phyloP scores from a whole-genome alignment of 1,140 invertebrate species.

The Episyrphus balteatus region DNA sequence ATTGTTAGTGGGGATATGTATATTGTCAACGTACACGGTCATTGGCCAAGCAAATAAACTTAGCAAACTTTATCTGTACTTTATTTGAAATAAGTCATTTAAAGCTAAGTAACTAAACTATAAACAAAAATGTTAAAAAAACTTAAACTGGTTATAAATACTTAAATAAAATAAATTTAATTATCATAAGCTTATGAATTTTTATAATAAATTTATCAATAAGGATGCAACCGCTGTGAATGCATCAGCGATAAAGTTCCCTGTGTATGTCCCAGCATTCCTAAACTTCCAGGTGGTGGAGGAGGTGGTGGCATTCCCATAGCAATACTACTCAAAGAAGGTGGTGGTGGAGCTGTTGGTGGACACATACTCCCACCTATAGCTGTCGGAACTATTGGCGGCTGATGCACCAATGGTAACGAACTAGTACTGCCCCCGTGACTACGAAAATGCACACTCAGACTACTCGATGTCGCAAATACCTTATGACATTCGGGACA shows the following conservation, averaged over 20 bases:
- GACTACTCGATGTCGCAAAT: slow-evolving; percentile 24
- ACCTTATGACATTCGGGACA: slow-evolving; percentile 35
- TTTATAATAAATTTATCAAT: too few relatives aligned
- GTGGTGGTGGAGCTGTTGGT: slow-evolving; percentile 5
- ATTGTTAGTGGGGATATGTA: too few relatives aligned
- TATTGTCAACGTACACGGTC: too few relatives aligned
- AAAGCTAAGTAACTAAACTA: too few relatives aligned
- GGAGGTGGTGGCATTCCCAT: slow-evolving; percentile 3
- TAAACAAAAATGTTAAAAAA: too few relatives aligned
- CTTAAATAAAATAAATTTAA: too few relatives aligned
- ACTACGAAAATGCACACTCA: slow-evolving; percentile 29
- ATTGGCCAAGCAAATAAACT: too few relatives aligned
- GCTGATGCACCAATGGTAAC: slow-evolving; percentile 15
- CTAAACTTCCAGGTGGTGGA: slow-evolving; percentile 4
- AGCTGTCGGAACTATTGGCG: slow-evolving; percentile 3
- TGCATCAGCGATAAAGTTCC: background rate
- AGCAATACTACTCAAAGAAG: background rate
- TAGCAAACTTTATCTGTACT: too few relatives aligned
- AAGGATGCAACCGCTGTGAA: background rate
- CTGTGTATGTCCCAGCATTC: background rate
- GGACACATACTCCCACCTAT: background rate
- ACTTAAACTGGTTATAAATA: too few relatives aligned
- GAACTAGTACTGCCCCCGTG: slow-evolving; percentile 26
- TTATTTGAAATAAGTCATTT: too few relatives aligned
- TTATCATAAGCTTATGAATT: too few relatives aligned